Conservation (phyloP, 2,797 vertebrate species). For the Urocyon cinereoargenteus region DNA sequence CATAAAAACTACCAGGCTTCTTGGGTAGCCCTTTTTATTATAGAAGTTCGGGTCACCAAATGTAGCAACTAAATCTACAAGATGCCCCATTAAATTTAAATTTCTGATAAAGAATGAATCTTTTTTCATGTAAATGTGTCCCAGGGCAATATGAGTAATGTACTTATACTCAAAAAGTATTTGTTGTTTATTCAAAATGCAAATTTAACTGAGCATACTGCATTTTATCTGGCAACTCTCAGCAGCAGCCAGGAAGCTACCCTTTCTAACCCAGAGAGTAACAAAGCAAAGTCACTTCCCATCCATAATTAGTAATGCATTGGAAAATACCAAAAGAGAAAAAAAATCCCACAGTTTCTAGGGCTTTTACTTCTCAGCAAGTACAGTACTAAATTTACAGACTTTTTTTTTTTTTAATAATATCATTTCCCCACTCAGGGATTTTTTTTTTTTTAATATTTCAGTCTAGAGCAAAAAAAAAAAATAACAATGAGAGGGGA, state of each 20-base stretch:
- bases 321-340: conserved; percentile 51
- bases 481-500: conserved; percentile 50
- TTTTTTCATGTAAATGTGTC: not conserved
- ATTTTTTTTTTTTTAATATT: conserved; percentile 58
- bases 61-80: conserved; percentile 44
- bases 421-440: conserved; percentile 49
- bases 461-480: conserved; percentile 45
- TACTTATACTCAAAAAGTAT: conserved; percentile 52
- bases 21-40: conserved; percentile 6
- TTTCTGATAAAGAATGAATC: not conserved
- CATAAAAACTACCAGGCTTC: conserved; percentile 10
- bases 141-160: not conserved
- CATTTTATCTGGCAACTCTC: conserved; percentile 46
- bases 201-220: conserved; percentile 38
- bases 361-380: conserved; percentile 54
- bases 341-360: conserved; percentile 16
- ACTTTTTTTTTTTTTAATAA: not conserved
- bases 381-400: conserved; percentile 58
- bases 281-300: conserved; percentile 15
- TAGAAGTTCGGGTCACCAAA: not conserved
- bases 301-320: not conserved
- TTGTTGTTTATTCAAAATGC: conserved; percentile 49
- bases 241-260: conserved; percentile 3
- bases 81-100: conserved; percentile 23
- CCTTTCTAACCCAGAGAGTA: conserved; percentile 48